A percentile compares a stretch with the other conserved stretches of the same genome.
phyloP scores from a whole-genome alignment of 2,888 invertebrate species.

The Cerastoderma edule region DNA sequence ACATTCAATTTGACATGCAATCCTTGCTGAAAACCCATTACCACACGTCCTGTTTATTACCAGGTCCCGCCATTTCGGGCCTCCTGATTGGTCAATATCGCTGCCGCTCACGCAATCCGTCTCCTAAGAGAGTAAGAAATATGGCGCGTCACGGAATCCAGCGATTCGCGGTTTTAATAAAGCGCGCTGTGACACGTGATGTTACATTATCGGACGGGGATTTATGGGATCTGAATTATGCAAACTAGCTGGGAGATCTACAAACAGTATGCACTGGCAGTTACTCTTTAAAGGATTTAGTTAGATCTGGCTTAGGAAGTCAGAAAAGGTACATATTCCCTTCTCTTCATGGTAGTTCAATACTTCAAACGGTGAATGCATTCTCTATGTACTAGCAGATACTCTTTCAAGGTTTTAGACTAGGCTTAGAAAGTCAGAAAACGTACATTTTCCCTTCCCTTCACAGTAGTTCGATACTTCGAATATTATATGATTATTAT shows the following conservation, averaged over 20 bases:
- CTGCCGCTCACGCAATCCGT: constrained; percentile 51
- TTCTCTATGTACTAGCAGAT: too few species aligned
- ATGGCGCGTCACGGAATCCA: constrained; percentile 55
- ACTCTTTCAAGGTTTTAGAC: too few species aligned
- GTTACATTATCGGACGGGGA: constrained; percentile 54
- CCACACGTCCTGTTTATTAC: constrained; percentile 58
- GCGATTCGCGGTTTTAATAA: constrained; percentile 61
- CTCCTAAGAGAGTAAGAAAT: constrained; percentile 33
- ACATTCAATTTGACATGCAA: constrained; percentile 63
- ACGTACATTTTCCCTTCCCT: too few species aligned
- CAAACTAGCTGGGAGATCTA: constrained; percentile 40
- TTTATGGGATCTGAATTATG: constrained; percentile 61
- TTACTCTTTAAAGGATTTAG: too few species aligned
- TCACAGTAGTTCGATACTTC: too few species aligned
- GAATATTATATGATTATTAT: too few species aligned
- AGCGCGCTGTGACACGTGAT: constrained; percentile 52
- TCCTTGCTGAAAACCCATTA: constrained; percentile 58
- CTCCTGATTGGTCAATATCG: constrained; percentile 60
- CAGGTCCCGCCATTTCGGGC: constrained; percentile 54
- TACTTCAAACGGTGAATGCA: too few species aligned
- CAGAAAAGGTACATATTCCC: too few species aligned
- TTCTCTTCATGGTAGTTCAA: too few species aligned
- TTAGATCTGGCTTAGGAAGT: too few species aligned
- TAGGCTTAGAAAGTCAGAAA: too few species aligned
- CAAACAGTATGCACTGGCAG: constrained; percentile 22